These are phyloP conservation scores for Pocota personata DNA, from an alignment of 2,888 invertebrate species.

Conservation along the genomic window DNA sequence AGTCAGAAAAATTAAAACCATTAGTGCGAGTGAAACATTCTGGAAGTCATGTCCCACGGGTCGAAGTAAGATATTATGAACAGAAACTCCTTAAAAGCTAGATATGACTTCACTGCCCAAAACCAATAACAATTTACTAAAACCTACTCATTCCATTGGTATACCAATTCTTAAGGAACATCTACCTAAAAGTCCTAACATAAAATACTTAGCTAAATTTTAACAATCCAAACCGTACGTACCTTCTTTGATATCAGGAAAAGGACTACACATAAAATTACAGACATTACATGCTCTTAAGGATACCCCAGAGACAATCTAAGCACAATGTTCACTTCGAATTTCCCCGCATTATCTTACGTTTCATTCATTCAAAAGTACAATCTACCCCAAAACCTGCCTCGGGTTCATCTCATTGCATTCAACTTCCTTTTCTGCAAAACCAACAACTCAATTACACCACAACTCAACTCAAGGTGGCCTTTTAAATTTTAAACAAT, in stretches of 20 bases:
- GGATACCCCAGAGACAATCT: neutral
- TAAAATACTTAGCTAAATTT: constrained; percentile 9
- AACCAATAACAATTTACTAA: neutral
- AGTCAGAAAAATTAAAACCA: neutral
- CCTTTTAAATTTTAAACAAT: constrained; percentile 34
- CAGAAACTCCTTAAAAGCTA: neutral
- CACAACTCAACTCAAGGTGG: constrained; percentile 4
- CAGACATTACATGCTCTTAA: constrained; percentile 2
- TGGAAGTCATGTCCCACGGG: neutral
- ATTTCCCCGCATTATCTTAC: neutral
- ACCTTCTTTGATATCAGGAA: neutral
- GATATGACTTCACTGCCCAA: neutral
- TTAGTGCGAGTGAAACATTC: neutral
- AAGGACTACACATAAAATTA: neutral
- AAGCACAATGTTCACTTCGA: neutral
- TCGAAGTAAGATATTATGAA: neutral
- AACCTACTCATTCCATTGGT: neutral
- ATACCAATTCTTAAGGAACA: neutral
- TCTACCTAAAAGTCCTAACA: neutral
- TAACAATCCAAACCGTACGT: neutral
- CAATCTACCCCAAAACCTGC: neutral
- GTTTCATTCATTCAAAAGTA: neutral
- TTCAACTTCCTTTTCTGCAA: neutral
- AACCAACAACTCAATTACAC: neutral
- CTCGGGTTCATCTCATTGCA: neutral